Base-by-base conservation (phyloP, 2,888 invertebrate species). In the Oeneis ivallda region DNA sequence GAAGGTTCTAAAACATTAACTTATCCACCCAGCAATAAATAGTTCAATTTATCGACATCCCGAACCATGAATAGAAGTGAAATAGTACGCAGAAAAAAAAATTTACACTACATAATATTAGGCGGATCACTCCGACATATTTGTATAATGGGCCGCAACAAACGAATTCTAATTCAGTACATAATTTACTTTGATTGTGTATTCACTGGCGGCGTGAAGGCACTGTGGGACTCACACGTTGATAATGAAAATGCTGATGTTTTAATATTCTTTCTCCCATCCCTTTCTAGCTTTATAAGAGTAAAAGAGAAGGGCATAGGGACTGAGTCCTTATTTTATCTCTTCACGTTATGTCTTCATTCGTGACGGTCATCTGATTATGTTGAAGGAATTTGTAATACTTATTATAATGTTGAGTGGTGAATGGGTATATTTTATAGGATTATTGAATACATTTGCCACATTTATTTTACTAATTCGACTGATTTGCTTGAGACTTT, bases 351-450 rank as follows among this genome's bases (percentile, higher is more conserved):
- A 75, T 79, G 76, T 66, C 65, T 77, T 76, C 83, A 83, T 86
- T 85, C 81, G 86, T 82, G 80, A 84, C 81, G 84, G 79, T 82
- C 83, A 75, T 82, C 81, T 80, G 79, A 84, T 84, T 83, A 82
- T 82, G 79, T 73, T 81, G 75, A 70, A 47, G 60, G 70, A 71
- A 72, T 70, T 67, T 65, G 65, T 70, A 67, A 67, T 70, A 62
- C 62, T 53, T 62, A 70, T 65, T 57, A 65, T 61, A 57, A 67
- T 65, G 45, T 60, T 64, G 65, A 65, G 64, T 67, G 67, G 61
- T 70, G 70, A 70, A 70, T 70, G 65, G 62, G 53, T 66, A 67
- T 67, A 67, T 70, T 64, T 70, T 70, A 66, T 65, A 54, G 67
- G 70, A 70, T 70, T 67, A 70, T 67, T 65, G 50, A 54, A 64